phyloP scores from a whole-genome alignment of 1,140 invertebrate genomes.

The Megalonaias nervosa region DNA sequence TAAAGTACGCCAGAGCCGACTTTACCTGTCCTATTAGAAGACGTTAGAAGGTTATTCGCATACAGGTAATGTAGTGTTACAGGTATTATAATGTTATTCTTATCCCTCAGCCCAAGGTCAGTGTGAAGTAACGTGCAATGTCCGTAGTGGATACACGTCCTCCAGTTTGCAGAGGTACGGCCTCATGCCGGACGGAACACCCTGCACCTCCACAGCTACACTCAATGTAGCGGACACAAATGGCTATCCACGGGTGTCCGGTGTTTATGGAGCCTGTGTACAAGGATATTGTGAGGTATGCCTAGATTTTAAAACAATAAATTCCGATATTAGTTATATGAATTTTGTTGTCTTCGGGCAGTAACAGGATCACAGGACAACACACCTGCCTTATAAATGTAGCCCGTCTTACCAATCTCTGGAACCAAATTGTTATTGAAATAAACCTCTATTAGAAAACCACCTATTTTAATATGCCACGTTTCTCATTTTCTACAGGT shows the following conservation, averaged over 20 bases:
- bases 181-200: slow-evolving; percentile 31
- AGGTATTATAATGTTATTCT: not conserved
- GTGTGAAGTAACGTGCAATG: slow-evolving; percentile 30
- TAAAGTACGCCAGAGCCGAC: no score
- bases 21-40: no score
- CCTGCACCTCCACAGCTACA: slow-evolving; percentile 1
- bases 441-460: no score
- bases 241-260: slow-evolving; percentile 14
- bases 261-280: slow-evolving; percentile 18
- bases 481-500: no score
- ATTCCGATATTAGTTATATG: no score
- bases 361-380: no score
- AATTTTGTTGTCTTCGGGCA: no score
- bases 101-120: slow-evolving; percentile 15
- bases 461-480: no score
- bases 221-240: slow-evolving; percentile 9
- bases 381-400: no score
- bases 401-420: no score
- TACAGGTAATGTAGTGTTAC: no score
- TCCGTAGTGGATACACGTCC: not conserved
- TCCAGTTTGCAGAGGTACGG: slow-evolving; percentile 13
- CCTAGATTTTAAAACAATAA: not conserved
- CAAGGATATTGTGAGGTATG: slow-evolving; percentile 31
- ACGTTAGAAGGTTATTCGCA: not conserved
- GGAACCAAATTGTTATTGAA: no score